Evolutionary conservation across 1,140 invertebrate genomes (phyloP).

Genomic region (Ridgeia piscesae): DNA sequence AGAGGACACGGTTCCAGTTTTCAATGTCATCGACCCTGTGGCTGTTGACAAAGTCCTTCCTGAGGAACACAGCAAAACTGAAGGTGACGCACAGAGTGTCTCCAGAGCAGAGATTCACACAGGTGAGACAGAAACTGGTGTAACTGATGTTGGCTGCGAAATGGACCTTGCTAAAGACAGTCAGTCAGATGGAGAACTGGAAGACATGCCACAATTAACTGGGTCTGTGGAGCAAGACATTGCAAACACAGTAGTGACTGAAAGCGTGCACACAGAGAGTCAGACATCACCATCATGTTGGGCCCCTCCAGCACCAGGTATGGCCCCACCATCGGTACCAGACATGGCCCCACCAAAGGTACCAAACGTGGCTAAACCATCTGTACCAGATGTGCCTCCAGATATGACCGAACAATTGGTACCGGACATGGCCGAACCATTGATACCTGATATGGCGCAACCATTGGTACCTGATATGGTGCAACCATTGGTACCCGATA

Average conservation of each 20-base stretch:
- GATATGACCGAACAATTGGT: too few species aligned
- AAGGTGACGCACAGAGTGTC: not conserved
- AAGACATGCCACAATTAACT: not conserved
- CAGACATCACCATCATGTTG: not conserved
- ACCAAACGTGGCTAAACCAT: not conserved
- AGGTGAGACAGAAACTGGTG: not conserved
- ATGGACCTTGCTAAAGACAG: not conserved
- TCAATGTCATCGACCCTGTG: not conserved
- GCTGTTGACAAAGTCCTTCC: not conserved
- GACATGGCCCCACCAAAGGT: not conserved
- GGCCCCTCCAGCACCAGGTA: too few species aligned
- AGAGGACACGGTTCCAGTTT: not conserved
- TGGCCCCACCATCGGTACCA: too few species aligned
- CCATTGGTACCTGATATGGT: too few species aligned
- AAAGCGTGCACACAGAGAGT: not conserved
- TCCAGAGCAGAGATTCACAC: not conserved
- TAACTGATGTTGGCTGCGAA: not conserved
- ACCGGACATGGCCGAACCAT: too few species aligned
- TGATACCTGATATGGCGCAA: too few species aligned
- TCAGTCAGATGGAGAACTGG: not conserved
- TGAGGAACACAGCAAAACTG: not conserved
- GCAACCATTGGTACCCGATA: too few species aligned
- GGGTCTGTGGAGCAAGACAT: not conserved
- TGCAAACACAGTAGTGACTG: not conserved
- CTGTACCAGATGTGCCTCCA: too few species aligned